These are phyloP conservation scores for Phania funesta DNA, from an alignment of 2,888 invertebrate species.

Conservation along the genomic window DNA sequence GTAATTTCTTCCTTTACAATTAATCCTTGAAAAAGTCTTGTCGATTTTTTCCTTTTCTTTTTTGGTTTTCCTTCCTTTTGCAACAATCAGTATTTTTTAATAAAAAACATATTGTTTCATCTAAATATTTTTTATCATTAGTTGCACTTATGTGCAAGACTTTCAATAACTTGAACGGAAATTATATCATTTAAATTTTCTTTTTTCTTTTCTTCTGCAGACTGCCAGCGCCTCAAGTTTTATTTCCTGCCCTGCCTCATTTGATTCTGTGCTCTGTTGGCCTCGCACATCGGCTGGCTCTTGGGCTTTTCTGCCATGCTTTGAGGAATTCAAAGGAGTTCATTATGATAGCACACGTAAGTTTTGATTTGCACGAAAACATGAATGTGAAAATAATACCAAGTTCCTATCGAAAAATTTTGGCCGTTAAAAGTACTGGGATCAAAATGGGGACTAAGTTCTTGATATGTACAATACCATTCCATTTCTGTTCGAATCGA, in stretches of 20 bases:
- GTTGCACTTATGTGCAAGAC: neutral
- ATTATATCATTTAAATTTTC: constrained; percentile 5
- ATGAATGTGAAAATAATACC: no score
- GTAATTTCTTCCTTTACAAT: constrained; percentile 29
- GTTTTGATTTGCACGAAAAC: constrained; percentile 75
- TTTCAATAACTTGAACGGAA: constrained; percentile 7
- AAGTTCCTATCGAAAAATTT: no score
- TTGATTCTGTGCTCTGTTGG: constrained; percentile 92
- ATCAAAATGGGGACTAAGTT: no score
- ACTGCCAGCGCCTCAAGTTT: constrained; percentile 25
- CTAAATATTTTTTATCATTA: constrained; percentile 14
- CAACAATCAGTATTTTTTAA: neutral
- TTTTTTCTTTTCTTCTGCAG: constrained; percentile 28
- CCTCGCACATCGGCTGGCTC: constrained; percentile 87
- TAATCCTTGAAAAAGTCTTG: constrained; percentile 5
- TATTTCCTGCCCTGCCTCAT: constrained; percentile 84
- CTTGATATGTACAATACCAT: no score
- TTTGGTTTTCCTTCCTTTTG: neutral
- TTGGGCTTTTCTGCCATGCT: constrained; percentile 87
- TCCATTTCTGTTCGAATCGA: no score
- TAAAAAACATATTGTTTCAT: neutral
- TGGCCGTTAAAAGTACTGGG: no score
- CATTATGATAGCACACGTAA: constrained; percentile 91
- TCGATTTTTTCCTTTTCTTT: neutral
- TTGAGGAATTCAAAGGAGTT: constrained; percentile 88